Evolutionary conservation across 2,113 vertebrate species (phyloP).

Genomic region (Falcunculus frontatus): DNA sequence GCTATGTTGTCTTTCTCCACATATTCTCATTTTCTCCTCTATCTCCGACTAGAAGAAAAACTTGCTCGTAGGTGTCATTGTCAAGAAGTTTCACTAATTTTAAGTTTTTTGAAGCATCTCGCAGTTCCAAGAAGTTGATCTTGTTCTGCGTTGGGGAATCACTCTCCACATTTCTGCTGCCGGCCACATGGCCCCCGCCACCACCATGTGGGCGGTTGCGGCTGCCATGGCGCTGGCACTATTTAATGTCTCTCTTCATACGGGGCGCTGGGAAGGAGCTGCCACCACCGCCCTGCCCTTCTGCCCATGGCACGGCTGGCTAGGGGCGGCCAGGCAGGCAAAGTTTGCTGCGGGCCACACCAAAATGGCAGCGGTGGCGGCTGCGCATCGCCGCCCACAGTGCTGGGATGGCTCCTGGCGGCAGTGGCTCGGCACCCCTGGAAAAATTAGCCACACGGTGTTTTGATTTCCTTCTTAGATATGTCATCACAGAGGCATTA

Average conservation of each 20-base stretch:
- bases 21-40: not conserved
- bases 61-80: not conserved
- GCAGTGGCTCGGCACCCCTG: too few species aligned
- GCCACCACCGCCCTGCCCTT: not conserved
- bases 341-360: accelerated
- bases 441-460: not conserved
- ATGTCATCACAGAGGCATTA: not conserved
- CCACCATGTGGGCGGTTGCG: not conserved
- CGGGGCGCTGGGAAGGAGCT: accelerated
- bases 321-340: not conserved
- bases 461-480: not conserved
- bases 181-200: not conserved
- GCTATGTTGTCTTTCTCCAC: not conserved
- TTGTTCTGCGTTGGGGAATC: not conserved
- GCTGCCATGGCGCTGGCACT: accelerated
- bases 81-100: not conserved
- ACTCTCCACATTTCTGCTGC: not conserved
- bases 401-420: not conserved
- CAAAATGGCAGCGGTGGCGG: not conserved
- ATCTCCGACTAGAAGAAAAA: not conserved
- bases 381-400: accelerated
- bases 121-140: not conserved
- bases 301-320: too few species aligned
- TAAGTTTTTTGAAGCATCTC: not conserved
- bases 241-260: not conserved